These are phyloP conservation scores for Hemicentrotus pulcherrimus DNA, from an alignment of 35 echinoderm and acorn worm genomes.

Conservation along the genomic window DNA sequence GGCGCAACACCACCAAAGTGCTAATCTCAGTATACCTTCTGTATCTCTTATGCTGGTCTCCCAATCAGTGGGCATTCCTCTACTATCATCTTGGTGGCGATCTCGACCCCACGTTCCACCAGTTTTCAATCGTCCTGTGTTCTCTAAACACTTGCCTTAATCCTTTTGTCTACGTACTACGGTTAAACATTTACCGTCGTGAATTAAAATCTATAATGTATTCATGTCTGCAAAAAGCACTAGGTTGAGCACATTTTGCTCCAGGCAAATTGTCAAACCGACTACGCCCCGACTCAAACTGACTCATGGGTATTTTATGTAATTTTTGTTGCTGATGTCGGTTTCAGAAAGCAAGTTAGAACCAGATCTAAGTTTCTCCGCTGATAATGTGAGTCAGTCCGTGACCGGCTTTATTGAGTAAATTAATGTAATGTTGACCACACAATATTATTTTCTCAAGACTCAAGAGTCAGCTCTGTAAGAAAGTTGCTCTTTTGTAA, in stretches of 20 bases:
- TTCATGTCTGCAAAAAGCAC: not conserved
- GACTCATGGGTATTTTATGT: too few relatives aligned
- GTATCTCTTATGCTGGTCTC: constrained; percentile 83
- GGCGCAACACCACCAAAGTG: constrained; percentile 58
- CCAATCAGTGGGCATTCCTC: constrained; percentile 73
- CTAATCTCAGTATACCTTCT: constrained; percentile 61
- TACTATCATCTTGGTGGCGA: constrained; percentile 53
- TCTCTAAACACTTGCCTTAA: constrained; percentile 14
- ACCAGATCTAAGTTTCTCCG: too few relatives aligned
- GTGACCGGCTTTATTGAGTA: too few relatives aligned
- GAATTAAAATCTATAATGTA: not conserved
- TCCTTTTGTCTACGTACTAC: not conserved
- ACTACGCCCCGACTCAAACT: too few relatives aligned
- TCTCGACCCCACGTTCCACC: not conserved
- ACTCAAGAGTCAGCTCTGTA: too few relatives aligned
- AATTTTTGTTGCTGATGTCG: too few relatives aligned
- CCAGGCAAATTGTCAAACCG: too few relatives aligned
- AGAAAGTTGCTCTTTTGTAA: too few relatives aligned
- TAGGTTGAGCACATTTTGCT: not conserved
- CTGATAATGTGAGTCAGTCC: too few relatives aligned
- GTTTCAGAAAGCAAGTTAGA: too few relatives aligned
- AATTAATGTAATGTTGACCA: too few relatives aligned
- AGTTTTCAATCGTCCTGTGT: not conserved
- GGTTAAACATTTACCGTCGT: constrained; percentile 23
- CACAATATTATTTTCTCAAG: too few relatives aligned